These are phyloP conservation scores for Dascyllus trimaculatus DNA, from an alignment of 2,113 vertebrate species.

Conservation along the genomic window DNA sequence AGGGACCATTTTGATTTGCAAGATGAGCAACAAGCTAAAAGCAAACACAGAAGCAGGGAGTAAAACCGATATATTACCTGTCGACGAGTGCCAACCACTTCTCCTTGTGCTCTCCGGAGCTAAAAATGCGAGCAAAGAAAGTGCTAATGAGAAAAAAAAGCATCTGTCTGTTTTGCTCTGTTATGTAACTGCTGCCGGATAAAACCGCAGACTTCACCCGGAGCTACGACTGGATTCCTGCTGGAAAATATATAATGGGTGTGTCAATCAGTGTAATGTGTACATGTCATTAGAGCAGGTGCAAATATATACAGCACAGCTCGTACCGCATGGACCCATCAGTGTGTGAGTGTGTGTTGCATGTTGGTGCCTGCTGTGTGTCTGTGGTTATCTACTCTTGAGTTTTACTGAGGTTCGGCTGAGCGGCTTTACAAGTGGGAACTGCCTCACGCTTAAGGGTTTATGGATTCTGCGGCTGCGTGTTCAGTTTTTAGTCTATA, in stretches of 20 bases:
- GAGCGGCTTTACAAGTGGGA: conserved; percentile 31
- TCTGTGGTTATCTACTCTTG: conserved; percentile 1
- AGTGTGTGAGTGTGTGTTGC: conserved; percentile 12
- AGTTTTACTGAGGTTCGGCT: conserved; percentile 8
- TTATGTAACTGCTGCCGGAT: conserved; percentile 27
- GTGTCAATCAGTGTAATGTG: not conserved
- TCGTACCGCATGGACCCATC: not conserved
- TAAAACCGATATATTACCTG: conserved; percentile 78
- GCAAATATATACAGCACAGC: conserved; percentile 1
- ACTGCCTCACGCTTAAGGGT: conserved; percentile 3
- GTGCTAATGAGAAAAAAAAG: conserved; percentile 23
- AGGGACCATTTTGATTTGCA: too few relatives aligned
- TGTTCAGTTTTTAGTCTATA: conserved; percentile 28
- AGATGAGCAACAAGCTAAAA: too few relatives aligned
- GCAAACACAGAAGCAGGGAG: not conserved
- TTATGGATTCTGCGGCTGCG: conserved; percentile 28
- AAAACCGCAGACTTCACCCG: conserved; percentile 17
- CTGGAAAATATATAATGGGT: not conserved
- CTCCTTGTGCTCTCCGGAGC: conserved; percentile 92
- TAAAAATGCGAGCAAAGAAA: conserved; percentile 64
- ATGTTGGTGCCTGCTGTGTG: conserved; percentile 21
- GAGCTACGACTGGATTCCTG: conserved; percentile 47
- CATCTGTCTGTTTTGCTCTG: not conserved
- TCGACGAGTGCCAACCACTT: conserved; percentile 92
- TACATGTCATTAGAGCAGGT: not conserved